These are phyloP conservation scores for Phymatocera aterrima DNA, from an alignment of 2,888 invertebrate species.

Conservation along the genomic window DNA sequence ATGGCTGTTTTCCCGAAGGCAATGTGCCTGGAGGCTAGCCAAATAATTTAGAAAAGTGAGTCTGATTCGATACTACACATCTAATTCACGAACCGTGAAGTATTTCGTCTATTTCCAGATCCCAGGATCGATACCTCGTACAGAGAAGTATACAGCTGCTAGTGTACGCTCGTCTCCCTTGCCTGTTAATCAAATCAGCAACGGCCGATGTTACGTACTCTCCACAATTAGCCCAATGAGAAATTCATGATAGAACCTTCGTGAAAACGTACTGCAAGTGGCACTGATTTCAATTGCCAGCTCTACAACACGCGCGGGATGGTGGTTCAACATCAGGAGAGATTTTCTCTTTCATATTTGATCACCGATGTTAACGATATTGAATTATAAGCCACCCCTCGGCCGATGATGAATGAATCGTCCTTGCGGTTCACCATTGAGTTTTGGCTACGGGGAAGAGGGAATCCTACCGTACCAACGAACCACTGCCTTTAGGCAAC, in stretches of 20 bases:
- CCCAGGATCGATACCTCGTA: neutral
- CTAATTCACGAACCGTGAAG: neutral
- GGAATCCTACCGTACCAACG: constrained; percentile 17
- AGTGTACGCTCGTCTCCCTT: no score
- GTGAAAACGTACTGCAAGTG: no score
- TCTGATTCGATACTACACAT: neutral
- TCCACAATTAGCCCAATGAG: no score
- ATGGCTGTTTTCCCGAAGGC: neutral
- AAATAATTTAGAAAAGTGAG: neutral
- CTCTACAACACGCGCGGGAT: neutral
- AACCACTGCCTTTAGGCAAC: constrained; percentile 25
- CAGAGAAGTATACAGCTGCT: no score
- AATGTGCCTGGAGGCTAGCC: neutral
- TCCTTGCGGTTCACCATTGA: constrained; percentile 1
- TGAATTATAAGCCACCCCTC: constrained; percentile 4
- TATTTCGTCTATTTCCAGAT: neutral
- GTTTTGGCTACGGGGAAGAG: neutral
- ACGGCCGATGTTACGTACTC: no score
- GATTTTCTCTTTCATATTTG: constrained; percentile 11
- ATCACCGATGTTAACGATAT: constrained; percentile 19
- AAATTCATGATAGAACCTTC: no score
- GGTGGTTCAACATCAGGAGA: neutral
- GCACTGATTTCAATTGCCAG: no score
- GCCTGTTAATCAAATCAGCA: neutral
- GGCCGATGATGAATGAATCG: constrained; percentile 9